Evolutionary conservation across 2,113 vertebrate genomes (phyloP), one percentile per base, ranked within the genome.

Genomic region (Aegithalos caudatus): DNA sequence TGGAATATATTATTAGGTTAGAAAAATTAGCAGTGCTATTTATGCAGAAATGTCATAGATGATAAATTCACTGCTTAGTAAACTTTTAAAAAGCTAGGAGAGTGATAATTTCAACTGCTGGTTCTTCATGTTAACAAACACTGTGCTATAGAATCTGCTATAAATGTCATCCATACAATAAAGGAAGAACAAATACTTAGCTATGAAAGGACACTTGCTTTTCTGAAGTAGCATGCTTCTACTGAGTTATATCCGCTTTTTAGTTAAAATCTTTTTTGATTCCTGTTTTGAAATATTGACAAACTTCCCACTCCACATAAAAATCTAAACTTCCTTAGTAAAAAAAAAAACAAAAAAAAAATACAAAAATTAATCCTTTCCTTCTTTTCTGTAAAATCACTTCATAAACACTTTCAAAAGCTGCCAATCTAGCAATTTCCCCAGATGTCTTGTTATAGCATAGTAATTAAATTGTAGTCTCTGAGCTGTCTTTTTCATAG

Each of bases 401-500:
- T 88, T 92, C 42, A 38, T 73, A 83, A 93, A 90, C 44, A 76
- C 73, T 95, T 88, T 82, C 62, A 61, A 88, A 87, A 91, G 33
- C 86, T 95, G 80, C 54, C 95, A 94, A 53, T 95, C 81, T 83
- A 73, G 48, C 38, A 85, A 53, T 71, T 90, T 86, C 83, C 91
- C 90, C 76, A 86, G 86, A 81, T 91, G 80, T 86, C 85, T 94
- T 95, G 64, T 96, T 96, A 65, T 81, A 76, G 53, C 48, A 61
- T 70, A 62, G 83, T 94, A 96, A 96, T 96, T 92, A 96, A 96
- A 95, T 94, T 94, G 42, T 85, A 89, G 69, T 96, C 92, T 93
- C 86, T 84, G 57, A 92, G 57, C 92, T 95, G 94, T 95, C 92
- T 95, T 96, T 76, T 91, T 92, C 57, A 25, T 91, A 94, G 91